Evolutionary conservation across 2,888 invertebrate species (phyloP), one percentile per base, ranked within the genome.

Genomic region (Drosophila parthenogenetica): DNA sequence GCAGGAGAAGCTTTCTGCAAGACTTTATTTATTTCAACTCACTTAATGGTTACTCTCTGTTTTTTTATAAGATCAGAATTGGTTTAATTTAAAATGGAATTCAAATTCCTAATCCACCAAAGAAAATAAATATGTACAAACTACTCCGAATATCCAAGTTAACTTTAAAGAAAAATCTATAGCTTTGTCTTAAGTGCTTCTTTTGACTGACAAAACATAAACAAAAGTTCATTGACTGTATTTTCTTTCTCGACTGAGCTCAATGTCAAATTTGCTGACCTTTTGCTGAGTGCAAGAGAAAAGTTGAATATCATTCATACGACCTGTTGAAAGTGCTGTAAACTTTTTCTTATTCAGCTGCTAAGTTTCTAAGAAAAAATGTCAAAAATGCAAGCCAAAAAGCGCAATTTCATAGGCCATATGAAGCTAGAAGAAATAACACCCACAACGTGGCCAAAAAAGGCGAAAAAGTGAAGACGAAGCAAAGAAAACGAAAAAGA

Each of bases 251-350:
- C 37, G 50, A 57, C 50, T 17, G 32, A 45, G 77, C 64, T 69
- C 88, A 83, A 86, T 79, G 88, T 86, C 88, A 88, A 82, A 69
- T 63, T 35, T 32, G 68, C 54, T 73, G 83, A 83, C 83, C 88
- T 79, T 37, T 46, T 51, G 53, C 16, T 49, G 43, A 54, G 77
- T 51, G 77, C 45, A 71, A 51, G 35, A 48, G 16, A 59, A 51
- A 62, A 51, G 43, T 46, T 29, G 19, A 48, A 61, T 59, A 73
- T 66, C 35, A 40, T 17, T n/a, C 48, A 68, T 77, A 61, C 69
- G 83, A 83, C 88, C 83, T 83, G 83, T 85, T 88, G 83, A 77
- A 62, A 77, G 54, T 46, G 14, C 35, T 13, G 45, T 53, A 59
- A 71, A 61, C 37, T 73, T 65, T 58, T 69, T 54, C 40, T 22